These are phyloP conservation scores for Epistrophella euchroma DNA, from an alignment of 2,888 invertebrate genomes.

Conservation along the genomic window DNA sequence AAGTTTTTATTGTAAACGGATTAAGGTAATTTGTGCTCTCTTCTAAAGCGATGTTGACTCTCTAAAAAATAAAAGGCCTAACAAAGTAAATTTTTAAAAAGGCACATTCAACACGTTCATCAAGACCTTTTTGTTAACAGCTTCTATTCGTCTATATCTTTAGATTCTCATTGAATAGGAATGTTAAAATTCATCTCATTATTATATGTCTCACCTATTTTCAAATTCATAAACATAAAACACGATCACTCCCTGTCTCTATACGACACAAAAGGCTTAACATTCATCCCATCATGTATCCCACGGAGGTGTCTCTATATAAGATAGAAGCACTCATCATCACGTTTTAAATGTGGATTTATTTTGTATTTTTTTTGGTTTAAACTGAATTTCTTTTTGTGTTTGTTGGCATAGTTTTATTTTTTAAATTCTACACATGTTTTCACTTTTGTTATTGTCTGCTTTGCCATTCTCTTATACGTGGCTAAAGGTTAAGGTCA, in stretches of 20 bases:
- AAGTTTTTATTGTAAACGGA: not conserved
- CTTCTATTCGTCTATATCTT: not conserved
- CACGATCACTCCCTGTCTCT: not conserved
- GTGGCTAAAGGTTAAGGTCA: slow-evolving; percentile 9
- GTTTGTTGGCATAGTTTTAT: not conserved
- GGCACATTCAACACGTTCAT: not conserved
- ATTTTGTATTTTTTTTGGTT: not conserved
- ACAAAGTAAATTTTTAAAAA: not conserved
- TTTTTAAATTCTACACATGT: slow-evolving; percentile 19
- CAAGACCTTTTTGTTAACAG: not conserved
- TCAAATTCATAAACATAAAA: not conserved
- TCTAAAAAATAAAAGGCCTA: not conserved
- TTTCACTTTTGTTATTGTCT: slow-evolving; percentile 11
- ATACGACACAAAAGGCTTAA: not conserved
- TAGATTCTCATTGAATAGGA: not conserved
- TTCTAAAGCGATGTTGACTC: not conserved
- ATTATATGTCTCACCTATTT: not conserved
- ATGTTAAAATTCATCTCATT: slow-evolving; percentile 10
- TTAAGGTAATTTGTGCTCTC: not conserved
- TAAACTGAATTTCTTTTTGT: slow-evolving; percentile 1
- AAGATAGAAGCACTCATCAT: not conserved
- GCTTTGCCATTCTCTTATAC: slow-evolving; percentile 13
- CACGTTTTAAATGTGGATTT: slow-evolving; percentile 2
- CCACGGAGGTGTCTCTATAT: not conserved
- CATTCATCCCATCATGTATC: not conserved